Percentiles rank a stretch among this genome's conserved stretches.
phyloP scores from a whole-genome alignment of 2,888 invertebrate genomes.

The Tenthredo amoena region DNA sequence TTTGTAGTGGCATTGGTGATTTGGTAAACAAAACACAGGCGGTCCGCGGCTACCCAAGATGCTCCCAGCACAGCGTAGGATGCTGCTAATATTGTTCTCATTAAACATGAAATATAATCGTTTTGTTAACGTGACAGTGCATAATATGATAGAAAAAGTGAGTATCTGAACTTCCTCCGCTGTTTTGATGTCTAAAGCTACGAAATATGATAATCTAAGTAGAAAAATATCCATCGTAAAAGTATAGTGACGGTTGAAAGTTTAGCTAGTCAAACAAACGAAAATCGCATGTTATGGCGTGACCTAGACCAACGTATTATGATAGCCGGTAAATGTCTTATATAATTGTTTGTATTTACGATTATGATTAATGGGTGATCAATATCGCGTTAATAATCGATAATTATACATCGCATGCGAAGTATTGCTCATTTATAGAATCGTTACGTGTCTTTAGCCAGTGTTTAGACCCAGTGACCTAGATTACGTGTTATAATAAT shows the following conservation, averaged over 20 bases:
- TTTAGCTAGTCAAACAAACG: not conserved
- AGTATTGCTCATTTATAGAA: not conserved
- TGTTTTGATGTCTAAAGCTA: not conserved
- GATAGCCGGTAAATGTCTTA: not conserved
- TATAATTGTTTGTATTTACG: not conserved
- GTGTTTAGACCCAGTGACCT: not conserved
- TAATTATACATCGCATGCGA: not conserved
- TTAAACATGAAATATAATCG: not conserved
- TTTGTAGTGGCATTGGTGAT: too few relatives aligned
- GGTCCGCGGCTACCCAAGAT: not conserved
- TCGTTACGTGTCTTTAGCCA: not conserved
- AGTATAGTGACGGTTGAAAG: not conserved
- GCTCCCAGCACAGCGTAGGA: not conserved
- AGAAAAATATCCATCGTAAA: not conserved
- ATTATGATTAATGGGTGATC: not conserved
- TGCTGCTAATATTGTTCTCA: not conserved
- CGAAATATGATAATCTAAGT: not conserved
- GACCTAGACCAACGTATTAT: not conserved
- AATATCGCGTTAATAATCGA: not conserved
- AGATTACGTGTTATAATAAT: not conserved
- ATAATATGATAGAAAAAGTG: not conserved
- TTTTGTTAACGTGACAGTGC: not conserved
- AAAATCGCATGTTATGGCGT: not conserved
- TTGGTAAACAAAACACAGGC: not conserved
- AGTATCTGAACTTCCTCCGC: not conserved